Base-by-base conservation (phyloP, 2,888 invertebrate genomes). In the Epinotia brunnichana region DNA sequence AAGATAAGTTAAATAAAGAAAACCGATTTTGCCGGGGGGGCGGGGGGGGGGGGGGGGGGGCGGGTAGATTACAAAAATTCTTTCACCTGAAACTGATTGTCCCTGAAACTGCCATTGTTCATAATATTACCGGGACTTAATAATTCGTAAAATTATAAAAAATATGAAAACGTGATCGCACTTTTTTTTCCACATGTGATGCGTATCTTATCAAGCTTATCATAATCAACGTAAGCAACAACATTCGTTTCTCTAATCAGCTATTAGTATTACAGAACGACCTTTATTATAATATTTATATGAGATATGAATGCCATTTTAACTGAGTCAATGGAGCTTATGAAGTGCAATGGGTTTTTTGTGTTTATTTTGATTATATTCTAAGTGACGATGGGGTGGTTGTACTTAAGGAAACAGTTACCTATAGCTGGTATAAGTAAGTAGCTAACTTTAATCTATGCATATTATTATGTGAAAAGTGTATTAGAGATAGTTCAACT, bases 341-440 rank as follows among this genome's bases (percentile, higher is more conserved):
- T 53, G 2, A 3, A 19, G 53, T 24, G 15, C 61, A 62, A 24
- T 62, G 44, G n/a, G 10, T 48, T n/a, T 41, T 15, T 4, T 10
- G 24, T 62, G 61, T 21, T 21, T 44, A 41, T 24, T 24, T 24
- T 48, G 3, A 10, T 10, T 3, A 35, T n/a, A n/a, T 51, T 13
- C 3, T 51, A 24, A 17, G 5, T 53, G 53, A 61, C 53, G 61
- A 62, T 62, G 44, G 44, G 3, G 72, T 53, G 62, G 44, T 56
- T 41, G 19, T 68, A 68, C 24, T 68, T 67, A 24, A 67, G 54
- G 35, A 72, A 68, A 56, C 68, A 72, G 48, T 21, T 68, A 35
- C 24, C 21, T 19, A 72, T 72, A 59, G 68, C 68, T 11, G 41
- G 39, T 62, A 41, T 70, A 62, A 62, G 62, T 75, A 35, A 71